These are phyloP conservation scores for Spilarctia lutea DNA, from an alignment of 2,888 invertebrate species.

Conservation along the genomic window DNA sequence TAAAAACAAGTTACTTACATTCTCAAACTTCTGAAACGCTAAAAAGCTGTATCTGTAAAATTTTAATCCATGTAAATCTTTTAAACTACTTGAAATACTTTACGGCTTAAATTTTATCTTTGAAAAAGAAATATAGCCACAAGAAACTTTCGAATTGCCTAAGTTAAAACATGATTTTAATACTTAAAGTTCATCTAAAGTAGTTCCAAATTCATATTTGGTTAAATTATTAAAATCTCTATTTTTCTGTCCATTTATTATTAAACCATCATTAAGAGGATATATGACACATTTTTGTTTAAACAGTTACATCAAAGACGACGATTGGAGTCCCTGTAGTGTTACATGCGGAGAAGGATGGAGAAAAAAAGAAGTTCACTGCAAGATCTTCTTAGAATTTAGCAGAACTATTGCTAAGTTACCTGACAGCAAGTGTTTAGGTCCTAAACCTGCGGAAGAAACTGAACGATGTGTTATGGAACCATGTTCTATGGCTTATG, in stretches of 20 bases:
- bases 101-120: not conserved
- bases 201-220: not conserved
- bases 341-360: constrained; percentile 96
- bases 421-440: constrained; percentile 95
- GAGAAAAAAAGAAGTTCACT: constrained; percentile 94
- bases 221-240: constrained; percentile 4
- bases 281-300: constrained; percentile 19
- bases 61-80: constrained; percentile 6
- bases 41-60: not conserved
- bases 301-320: constrained; percentile 94
- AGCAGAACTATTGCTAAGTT: constrained; percentile 95
- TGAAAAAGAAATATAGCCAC: not conserved
- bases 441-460: constrained; percentile 93
- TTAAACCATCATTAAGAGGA: not conserved
- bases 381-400: constrained; percentile 97
- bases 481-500: constrained; percentile 90
- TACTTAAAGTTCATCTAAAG: not conserved
- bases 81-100: not conserved
- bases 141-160: not conserved
- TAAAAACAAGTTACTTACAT: not conserved
- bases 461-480: constrained; percentile 93
- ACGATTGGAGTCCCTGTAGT: constrained; percentile 96
- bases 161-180: not conserved
- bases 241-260: constrained; percentile 13
- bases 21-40: not conserved